Base-by-base conservation (phyloP, 2,888 invertebrate genomes). In the Leptogaster cylindrica region DNA sequence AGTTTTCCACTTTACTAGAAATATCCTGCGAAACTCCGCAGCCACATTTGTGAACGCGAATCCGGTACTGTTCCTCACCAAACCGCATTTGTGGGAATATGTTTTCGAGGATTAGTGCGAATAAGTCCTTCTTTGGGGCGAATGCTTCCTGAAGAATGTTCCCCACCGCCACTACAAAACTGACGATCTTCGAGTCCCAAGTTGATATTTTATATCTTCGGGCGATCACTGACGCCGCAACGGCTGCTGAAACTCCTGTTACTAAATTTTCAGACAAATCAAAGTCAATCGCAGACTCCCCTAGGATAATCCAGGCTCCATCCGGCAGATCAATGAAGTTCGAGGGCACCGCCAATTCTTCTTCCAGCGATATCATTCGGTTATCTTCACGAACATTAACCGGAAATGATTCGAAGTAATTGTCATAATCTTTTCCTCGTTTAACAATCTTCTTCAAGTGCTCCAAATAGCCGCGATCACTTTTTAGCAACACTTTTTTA, bases 291-390 rank as follows among this genome's bases (percentile, higher is more conserved):
- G 77, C 73, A 16, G 87, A 76, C 0, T 77, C 75, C 0, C 86
- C 88, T 68, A 84, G 78, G 0, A 89, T 79, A 12, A 88, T 85
- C 75, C 87, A 84, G 1, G 73, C 73, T 3, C 83, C 83, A 72
- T 89, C 88, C 0, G 88, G 87, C 39, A 88, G 75, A 14, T 79
- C 76, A 52, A 82, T 79, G 71, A 87, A 89, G 73, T 89, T 89
- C 67, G 80, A 83, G 0, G 83, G 84, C 48, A 85, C 82, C 0
- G 75, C 72, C 5, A 88, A 75, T 73, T 89, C 88, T 50, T 86
- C 77, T 1, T 83, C 81, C 1, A 82, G 74, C 0, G 82, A 77
- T 1, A 77, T 70, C 14, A 10, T 28, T 18, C 5, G 12, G 4
- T 48, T 25, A 12, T 3, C 23, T 5, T 16, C n/a, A 10, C 75